Base-by-base conservation (phyloP, 2,888 invertebrate species). In the Loripinus fragilis region DNA sequence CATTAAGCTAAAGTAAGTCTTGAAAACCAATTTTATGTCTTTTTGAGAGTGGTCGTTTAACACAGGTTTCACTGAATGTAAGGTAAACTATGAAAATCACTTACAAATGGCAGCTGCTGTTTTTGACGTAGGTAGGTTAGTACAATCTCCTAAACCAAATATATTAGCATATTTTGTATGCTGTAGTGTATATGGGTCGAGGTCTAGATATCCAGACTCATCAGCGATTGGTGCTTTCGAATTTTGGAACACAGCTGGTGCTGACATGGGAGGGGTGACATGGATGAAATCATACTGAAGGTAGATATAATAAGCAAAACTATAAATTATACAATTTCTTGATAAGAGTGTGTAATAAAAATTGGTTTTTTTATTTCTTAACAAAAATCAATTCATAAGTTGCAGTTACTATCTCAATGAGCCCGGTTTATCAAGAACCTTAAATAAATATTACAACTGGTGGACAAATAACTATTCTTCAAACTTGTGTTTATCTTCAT, bases 71-170 rank as follows among this genome's bases (percentile, higher is more conserved):
- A 45, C 15, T 20, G 8, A 15, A 12, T 45, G 20, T 15, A 12
- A 45, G 2, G 20, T 3, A 45, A 45, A 5, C 3, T 3, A 8
- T 12, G 2, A 12, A 15, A 45, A 3, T 45, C 12, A 92, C 94
- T 94, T 93, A 98, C 98, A 97, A 78, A 97, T 96, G 72, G 99
- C 98, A 10, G 99, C 99, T 50, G 97, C 98, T 3, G 99, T 99
- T 94, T 99, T 99, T 2, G 98, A 97, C 89, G 98, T 99, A 0
- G 99, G 99, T 23, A 97, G 95, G 90, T 95, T 96, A 0, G 96
- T 96, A 91, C 98, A 98, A 93, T 99, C 99, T 0, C 99, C 99
- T 38, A 99, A 95, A 0, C 97, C 98, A 94, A 97, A 99, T 60
- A 99, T 95, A 93, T 99, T 99, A 1, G 95, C 93, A 93, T 96